Conservation (phyloP, 2,888 invertebrate genomes). For the Folsomia manolachei region DNA sequence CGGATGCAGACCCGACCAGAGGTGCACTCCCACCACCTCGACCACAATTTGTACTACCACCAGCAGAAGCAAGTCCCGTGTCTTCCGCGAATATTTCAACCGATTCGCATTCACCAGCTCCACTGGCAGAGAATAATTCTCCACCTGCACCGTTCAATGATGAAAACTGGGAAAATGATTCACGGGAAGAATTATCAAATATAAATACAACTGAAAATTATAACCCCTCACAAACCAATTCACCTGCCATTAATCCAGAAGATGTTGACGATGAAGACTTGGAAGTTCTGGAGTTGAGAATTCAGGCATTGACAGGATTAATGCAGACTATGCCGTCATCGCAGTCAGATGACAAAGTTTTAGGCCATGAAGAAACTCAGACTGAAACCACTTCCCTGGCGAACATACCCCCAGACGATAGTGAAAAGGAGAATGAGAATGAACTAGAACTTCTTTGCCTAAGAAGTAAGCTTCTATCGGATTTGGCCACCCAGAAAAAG, state of each 20-base stretch:
- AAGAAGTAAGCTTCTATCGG: conserved; percentile 2
- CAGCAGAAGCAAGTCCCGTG: not conserved
- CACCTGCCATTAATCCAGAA: not conserved
- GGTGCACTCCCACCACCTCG: not conserved
- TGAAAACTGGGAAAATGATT: too few relatives aligned
- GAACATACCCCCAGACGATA: not conserved
- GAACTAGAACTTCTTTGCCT: conserved; percentile 14
- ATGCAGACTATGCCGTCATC: not conserved
- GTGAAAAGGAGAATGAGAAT: conserved; percentile 12
- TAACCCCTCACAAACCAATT: not conserved
- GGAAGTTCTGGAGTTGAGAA: conserved; percentile 14
- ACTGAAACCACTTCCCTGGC: not conserved
- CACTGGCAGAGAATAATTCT: not conserved
- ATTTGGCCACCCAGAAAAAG: conserved; percentile 1
- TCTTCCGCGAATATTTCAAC: not conserved
- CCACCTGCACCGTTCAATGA: not conserved
- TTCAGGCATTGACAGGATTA: conserved; percentile 4
- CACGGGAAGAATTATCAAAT: not conserved
- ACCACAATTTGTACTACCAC: not conserved
- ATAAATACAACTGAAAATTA: not conserved
- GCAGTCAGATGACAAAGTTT: not conserved
- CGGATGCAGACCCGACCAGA: not conserved
- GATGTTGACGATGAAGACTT: not conserved
- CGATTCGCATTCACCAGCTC: not conserved
- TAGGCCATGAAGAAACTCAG: not conserved